phyloP scores from a whole-genome alignment of 2,888 invertebrate genomes.

The Endomychus coccineus region DNA sequence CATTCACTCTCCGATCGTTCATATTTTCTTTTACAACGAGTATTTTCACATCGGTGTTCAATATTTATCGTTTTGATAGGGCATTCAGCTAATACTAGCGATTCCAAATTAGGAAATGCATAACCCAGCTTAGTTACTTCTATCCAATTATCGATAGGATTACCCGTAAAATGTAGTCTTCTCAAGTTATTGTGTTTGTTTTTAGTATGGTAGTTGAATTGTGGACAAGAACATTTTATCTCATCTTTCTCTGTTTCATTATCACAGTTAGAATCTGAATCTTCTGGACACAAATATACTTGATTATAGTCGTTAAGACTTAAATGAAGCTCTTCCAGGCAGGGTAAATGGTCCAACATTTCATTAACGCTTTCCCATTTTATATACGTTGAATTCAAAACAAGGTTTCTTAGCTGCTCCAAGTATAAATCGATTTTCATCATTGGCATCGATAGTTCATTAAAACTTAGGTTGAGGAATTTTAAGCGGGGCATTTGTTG shows the following conservation, averaged over 20 bases:
- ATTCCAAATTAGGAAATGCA: conserved; percentile 79
- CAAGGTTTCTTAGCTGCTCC: conserved; percentile 65
- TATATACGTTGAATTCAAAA: conserved; percentile 80
- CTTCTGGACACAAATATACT: conserved; percentile 56
- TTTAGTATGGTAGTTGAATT: conserved; percentile 30
- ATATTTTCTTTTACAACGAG: conserved; percentile 27
- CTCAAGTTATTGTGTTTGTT: conserved; percentile 59
- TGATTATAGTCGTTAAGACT: conserved; percentile 83
- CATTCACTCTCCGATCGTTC: conserved; percentile 52
- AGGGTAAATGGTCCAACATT: conserved; percentile 66
- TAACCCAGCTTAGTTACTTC: conserved; percentile 78
- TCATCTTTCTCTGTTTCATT: conserved; percentile 24
- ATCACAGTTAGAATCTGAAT: conserved; percentile 28
- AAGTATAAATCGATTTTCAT: conserved; percentile 41
- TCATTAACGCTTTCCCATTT: conserved; percentile 78
- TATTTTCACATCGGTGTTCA: conserved; percentile 22
- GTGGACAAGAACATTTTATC: conserved; percentile 25
- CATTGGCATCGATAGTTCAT: conserved; percentile 67
- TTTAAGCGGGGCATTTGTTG: conserved; percentile 82
- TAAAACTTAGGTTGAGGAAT: conserved; percentile 89
- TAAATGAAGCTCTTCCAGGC: conserved; percentile 84
- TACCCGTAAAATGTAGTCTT: conserved; percentile 81
- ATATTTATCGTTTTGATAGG: conserved; percentile 55
- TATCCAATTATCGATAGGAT: conserved; percentile 76
- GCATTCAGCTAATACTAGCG: conserved; percentile 79